Base-by-base conservation (phyloP, 2,113 vertebrate genomes). In the Hydrochoerus hydrochaeris region DNA sequence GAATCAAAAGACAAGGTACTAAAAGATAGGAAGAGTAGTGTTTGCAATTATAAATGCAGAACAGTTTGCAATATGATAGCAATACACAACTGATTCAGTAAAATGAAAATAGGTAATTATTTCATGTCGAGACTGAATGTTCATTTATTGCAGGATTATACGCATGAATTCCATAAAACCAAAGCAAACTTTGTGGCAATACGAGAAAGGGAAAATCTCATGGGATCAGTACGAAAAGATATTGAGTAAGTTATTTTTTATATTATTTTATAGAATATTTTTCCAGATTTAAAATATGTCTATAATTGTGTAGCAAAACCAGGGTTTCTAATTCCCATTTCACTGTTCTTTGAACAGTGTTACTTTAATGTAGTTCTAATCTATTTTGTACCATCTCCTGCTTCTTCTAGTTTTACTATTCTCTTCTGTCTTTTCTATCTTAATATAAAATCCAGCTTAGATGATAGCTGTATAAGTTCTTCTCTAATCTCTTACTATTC, bases 81-180 rank as follows among this genome's bases (percentile, higher is more conserved):
- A 81, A 20, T 81, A 26, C 3, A 30, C 77, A 95, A 83, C 38
- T 88, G 30, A 10, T 69, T 92, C 41, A 81, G 0, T 91, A 88
- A 89, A n/a, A 82, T 96, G 49, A 88, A 93, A 52, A 35, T 65
- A 63, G 16, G 16, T 81, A 62, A 84, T 80, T 84, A 88, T 14
- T n/a, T 88, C 84, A 75, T 93, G 26, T 80, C 97, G 84, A 83
- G 82, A 41, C 80, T 26, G 52, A 46, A 78, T 98, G 28, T 93
- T 98, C 84, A 95, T 98, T 95, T 82, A 35, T 98, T 97, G 0
- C 98, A 99, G 99, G 99, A 99, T 98, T 99, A 99, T 97, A 99
- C 99, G 5, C 99, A 99, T 0, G 99, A 99, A 98, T 99, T 99
- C 97, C 99, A 99, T 98, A 99, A 99, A 99, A 99, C 99, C 98